phyloP scores from a whole-genome alignment of 2,888 invertebrate genomes.

The Tetropium fuscum region DNA sequence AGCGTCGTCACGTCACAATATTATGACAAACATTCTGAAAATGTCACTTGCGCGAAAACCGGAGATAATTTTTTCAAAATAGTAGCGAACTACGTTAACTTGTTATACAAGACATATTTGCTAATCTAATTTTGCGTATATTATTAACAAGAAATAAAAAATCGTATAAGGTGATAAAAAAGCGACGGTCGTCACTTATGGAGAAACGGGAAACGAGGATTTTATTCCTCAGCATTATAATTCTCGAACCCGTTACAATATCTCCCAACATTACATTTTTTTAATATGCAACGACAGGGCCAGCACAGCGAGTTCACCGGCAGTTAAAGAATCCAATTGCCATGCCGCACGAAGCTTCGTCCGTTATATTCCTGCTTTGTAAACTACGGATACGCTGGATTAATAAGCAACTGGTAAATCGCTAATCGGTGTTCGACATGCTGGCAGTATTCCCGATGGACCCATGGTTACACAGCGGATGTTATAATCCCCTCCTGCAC shows the following conservation, averaged over 20 bases:
- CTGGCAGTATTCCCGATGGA: conserved; percentile 12
- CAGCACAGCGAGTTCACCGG: background rate
- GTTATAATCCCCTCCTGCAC: background rate
- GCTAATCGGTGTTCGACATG: conserved; percentile 8
- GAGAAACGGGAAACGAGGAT: too few species aligned
- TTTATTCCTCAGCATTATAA: conserved; percentile 4
- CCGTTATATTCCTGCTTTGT: conserved; percentile 1
- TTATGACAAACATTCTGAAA: too few species aligned
- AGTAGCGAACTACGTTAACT: too few species aligned
- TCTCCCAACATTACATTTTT: conserved; percentile 6
- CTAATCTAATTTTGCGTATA: too few species aligned
- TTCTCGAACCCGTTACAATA: conserved; percentile 3
- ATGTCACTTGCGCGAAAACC: too few species aligned
- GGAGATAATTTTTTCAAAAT: too few species aligned
- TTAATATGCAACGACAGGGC: background rate
- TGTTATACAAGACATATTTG: background rate
- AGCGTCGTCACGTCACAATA: too few species aligned
- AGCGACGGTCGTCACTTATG: too few species aligned
- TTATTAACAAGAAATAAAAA: too few species aligned
- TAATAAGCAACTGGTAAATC: conserved; percentile 13
- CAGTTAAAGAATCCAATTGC: conserved; percentile 3
- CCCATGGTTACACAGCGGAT: background rate
- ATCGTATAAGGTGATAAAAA: too few species aligned
- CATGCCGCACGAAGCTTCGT: background rate
- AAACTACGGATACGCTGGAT: background rate